Conservation (phyloP, 2,797 vertebrate species). For the Sebastes nivosus region DNA sequence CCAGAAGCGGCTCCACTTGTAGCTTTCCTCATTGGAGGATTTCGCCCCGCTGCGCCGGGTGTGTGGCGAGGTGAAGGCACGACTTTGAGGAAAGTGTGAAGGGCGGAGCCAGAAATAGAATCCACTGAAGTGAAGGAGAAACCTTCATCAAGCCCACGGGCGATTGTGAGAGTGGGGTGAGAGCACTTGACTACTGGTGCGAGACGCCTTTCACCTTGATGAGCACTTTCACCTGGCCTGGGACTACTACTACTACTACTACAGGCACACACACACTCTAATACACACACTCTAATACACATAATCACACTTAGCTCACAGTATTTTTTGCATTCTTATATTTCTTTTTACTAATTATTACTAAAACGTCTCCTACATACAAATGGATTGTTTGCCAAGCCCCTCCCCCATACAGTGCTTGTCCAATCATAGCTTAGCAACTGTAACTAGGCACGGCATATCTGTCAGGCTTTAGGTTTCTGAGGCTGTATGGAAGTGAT, state of each 20-base stretch:
- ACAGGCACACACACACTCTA: not conserved
- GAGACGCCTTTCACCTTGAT: conserved; percentile 51
- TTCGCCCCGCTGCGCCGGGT: conserved; percentile 8
- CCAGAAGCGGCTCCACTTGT: not conserved
- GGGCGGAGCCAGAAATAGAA: conserved; percentile 57
- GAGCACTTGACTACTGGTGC: conserved; percentile 45
- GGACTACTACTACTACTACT: not conserved
- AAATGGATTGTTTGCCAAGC: not conserved
- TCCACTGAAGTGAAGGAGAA: conserved; percentile 39
- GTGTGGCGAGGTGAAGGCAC: conserved; percentile 32
- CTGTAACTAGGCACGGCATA: not conserved
- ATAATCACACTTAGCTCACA: not conserved
- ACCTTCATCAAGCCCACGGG: conserved; percentile 54
- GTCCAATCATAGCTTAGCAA: not conserved
- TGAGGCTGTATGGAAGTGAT: not conserved
- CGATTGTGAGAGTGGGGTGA: conserved; percentile 28
- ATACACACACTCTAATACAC: not conserved
- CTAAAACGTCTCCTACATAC: not conserved
- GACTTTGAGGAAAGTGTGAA: conserved; percentile 62
- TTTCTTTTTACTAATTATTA: not conserved
- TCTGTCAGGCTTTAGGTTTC: not conserved
- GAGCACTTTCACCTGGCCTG: conserved; percentile 19
- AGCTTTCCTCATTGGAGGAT: not conserved
- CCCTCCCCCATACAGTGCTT: not conserved
- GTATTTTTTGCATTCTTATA: not conserved